These are phyloP conservation scores for Philereme transversata DNA, from an alignment of 2,888 invertebrate species.

Conservation along the genomic window DNA sequence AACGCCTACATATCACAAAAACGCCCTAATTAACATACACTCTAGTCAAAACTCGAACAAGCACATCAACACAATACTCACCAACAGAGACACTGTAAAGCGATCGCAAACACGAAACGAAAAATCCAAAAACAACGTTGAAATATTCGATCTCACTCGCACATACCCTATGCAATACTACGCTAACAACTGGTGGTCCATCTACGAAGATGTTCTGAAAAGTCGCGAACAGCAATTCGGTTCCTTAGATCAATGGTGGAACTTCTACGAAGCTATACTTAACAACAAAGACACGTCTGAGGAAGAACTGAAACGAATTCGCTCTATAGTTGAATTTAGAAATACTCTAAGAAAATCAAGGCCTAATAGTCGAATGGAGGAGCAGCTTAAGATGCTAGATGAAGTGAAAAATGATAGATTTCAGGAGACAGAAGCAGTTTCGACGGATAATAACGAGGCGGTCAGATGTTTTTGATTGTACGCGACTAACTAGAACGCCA, in stretches of 20 bases:
- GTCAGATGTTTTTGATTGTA: conserved; percentile 62
- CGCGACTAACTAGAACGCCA: conserved; percentile 37
- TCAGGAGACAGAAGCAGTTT: conserved; percentile 64
- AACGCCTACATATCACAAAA: conserved; percentile 50
- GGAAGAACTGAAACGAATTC: conserved; percentile 59
- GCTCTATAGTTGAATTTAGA: conserved; percentile 57
- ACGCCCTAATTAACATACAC: conserved; percentile 59
- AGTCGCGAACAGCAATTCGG: conserved; percentile 76
- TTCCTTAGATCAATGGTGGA: conserved; percentile 79
- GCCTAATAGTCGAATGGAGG: conserved; percentile 70
- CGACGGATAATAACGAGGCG: conserved; percentile 65
- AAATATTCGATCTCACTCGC: conserved; percentile 71
- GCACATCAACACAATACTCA: conserved; percentile 45
- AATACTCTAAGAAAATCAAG: conserved; percentile 52
- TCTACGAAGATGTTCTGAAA: conserved; percentile 74
- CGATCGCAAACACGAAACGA: conserved; percentile 50
- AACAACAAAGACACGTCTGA: conserved; percentile 59
- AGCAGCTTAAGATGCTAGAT: conserved; percentile 69
- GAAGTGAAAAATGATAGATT: conserved; percentile 68
- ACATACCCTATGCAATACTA: conserved; percentile 76
- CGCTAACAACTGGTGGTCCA: conserved; percentile 81
- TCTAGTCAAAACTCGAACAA: conserved; percentile 45
- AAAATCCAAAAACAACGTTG: conserved; percentile 52
- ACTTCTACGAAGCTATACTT: conserved; percentile 70
- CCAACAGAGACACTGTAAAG: conserved; percentile 53